Conservation (phyloP, 2,113 vertebrate species). For the Drymodes brunneopygia region DNA sequence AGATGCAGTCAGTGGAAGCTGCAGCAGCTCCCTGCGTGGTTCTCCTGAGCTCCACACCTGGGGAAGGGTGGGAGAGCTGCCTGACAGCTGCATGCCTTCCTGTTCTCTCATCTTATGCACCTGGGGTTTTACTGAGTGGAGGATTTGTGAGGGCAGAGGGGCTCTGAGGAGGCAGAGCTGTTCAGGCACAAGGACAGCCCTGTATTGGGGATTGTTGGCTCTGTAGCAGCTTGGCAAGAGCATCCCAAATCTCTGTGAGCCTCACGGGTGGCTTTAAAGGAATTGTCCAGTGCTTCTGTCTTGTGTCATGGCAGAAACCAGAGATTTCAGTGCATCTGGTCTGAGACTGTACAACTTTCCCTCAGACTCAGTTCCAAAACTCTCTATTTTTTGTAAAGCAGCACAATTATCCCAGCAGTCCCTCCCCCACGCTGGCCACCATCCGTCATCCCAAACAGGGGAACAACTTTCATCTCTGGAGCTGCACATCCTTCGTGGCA, state of each 20-base stretch:
- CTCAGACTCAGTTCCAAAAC: not conserved
- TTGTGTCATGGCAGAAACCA: not conserved
- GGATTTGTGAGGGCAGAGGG: not conserved
- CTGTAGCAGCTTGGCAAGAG: not conserved
- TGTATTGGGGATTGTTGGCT: accelerated
- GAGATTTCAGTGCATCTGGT: not conserved
- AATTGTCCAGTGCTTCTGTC: not conserved
- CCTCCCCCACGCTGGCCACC: not conserved
- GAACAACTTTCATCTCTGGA: not conserved
- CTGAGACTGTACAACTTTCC: not conserved
- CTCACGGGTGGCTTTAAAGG: not conserved
- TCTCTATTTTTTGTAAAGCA: not conserved
- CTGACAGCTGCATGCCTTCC: not conserved
- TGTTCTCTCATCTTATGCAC: not conserved
- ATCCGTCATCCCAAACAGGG: not conserved
- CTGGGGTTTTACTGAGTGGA: not conserved
- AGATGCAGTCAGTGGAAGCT: not conserved
- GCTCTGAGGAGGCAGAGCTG: not conserved
- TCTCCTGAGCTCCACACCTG: not conserved
- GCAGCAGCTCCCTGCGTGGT: not conserved
- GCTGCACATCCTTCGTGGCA: not conserved
- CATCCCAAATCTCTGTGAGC: not conserved
- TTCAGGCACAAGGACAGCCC: not conserved
- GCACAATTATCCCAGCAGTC: not conserved
- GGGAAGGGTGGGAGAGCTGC: not conserved